These are phyloP conservation scores for Scaptomyza graminum DNA, from an alignment of 1,140 invertebrate species.

Conservation along the genomic window DNA sequence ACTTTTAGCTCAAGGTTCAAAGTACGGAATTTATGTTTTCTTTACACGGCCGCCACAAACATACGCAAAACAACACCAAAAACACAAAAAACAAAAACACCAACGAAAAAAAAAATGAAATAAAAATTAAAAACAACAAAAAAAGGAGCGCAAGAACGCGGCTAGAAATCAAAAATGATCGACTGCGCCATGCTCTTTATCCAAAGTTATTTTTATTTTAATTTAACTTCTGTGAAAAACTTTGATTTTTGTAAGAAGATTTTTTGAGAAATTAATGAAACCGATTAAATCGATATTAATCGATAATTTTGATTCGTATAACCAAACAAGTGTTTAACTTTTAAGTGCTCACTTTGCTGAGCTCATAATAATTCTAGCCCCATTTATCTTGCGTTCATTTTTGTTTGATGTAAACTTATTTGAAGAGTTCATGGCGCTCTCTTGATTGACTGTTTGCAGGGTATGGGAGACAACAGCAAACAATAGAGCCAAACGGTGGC, in stretches of 20 bases:
- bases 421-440: too few species aligned
- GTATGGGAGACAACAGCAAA: slow-evolving; percentile 18
- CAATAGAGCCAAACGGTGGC: slow-evolving; percentile 35
- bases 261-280: too few species aligned
- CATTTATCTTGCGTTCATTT: background rate
- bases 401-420: background rate
- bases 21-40: slow-evolving; percentile 66
- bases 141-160: slow-evolving; percentile 2
- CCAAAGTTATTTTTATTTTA: too few species aligned
- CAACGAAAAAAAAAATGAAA: slow-evolving; percentile 5
- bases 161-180: background rate
- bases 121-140: slow-evolving; percentile 14
- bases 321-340: too few species aligned
- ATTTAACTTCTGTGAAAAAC: too few species aligned
- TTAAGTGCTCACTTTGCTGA: too few species aligned
- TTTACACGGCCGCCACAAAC: slow-evolving; percentile 50
- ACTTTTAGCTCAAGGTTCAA: slow-evolving; percentile 63
- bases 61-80: slow-evolving; percentile 35
- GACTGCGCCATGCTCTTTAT: background rate
- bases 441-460: slow-evolving; percentile 7
- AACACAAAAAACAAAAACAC: slow-evolving; percentile 7
- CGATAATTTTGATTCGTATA: too few species aligned
- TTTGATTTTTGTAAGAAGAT: too few species aligned
- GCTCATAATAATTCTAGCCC: background rate
- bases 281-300: too few species aligned